Conservation (phyloP, 2,797 vertebrate genomes). For the Diglossa cyanea region DNA sequence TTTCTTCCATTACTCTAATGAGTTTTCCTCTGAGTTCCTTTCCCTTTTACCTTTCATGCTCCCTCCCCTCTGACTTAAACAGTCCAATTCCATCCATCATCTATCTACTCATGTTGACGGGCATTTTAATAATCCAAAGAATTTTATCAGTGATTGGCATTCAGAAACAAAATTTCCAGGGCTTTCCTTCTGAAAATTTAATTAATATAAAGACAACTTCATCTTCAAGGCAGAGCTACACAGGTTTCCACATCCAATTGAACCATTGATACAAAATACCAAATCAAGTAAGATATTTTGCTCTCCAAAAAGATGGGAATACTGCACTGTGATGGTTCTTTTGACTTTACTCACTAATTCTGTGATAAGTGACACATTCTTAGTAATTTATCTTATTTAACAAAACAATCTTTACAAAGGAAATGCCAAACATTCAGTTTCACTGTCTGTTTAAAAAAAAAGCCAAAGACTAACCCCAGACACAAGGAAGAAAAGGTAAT, state of each 20-base stretch:
- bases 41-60: not conserved
- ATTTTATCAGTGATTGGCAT: not conserved
- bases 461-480: not conserved
- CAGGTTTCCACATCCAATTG: not conserved
- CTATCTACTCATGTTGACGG: not conserved
- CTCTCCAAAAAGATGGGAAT: not conserved
- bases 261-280: not conserved
- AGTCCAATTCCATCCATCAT: not conserved
- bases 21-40: not conserved
- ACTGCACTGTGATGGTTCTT: not conserved
- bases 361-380: not conserved
- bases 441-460: not conserved
- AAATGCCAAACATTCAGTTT: not conserved
- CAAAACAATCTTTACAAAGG: not conserved
- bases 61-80: not conserved
- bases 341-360: not conserved
- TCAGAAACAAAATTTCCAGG: not conserved
- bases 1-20: not conserved
- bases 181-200: not conserved
- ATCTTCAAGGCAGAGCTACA: not conserved
- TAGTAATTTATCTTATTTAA: not conserved
- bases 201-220: not conserved
- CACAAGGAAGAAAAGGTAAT: not conserved
- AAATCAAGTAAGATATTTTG: not conserved
- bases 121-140: not conserved